phyloP scores from a whole-genome alignment of 2,797 vertebrate genomes.

The Poeciliopsis presidionis region DNA sequence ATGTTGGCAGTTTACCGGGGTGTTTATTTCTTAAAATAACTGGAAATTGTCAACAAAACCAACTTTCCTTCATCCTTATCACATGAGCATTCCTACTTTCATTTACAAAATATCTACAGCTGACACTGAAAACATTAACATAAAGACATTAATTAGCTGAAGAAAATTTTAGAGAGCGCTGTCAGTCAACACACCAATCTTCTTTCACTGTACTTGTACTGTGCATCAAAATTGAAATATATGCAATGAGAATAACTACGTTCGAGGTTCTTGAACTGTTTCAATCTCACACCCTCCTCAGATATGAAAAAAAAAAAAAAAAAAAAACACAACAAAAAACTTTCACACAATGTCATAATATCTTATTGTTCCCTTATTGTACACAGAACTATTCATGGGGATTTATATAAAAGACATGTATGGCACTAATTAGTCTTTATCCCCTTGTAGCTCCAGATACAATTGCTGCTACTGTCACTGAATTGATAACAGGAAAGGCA shows the following conservation, averaged over 20 bases:
- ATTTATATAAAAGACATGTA: not conserved
- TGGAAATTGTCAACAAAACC: not conserved
- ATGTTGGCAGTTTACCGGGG: not conserved
- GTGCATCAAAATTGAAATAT: not conserved
- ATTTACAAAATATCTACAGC: not conserved
- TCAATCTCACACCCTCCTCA: not conserved
- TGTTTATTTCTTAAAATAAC: not conserved
- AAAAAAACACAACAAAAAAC: constrained; percentile 24
- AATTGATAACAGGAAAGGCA: constrained; percentile 48
- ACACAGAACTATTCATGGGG: constrained; percentile 35
- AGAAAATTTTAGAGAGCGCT: not conserved
- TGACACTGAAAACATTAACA: not conserved
- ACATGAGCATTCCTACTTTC: not conserved
- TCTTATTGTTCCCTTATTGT: constrained; percentile 53
- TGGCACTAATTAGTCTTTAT: constrained; percentile 71
- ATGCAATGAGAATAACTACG: not conserved
- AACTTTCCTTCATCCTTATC: not conserved
- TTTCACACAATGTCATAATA: constrained; percentile 55
- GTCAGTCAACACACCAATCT: not conserved
- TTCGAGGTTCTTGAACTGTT: not conserved
- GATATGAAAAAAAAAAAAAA: not conserved
- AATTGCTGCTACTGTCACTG: constrained; percentile 63
- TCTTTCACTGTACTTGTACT: not conserved
- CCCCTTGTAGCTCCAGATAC: constrained; percentile 53
- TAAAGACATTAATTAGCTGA: not conserved